Conservation (phyloP, 1,140 invertebrate species). For the Bombus impatiens region DNA sequence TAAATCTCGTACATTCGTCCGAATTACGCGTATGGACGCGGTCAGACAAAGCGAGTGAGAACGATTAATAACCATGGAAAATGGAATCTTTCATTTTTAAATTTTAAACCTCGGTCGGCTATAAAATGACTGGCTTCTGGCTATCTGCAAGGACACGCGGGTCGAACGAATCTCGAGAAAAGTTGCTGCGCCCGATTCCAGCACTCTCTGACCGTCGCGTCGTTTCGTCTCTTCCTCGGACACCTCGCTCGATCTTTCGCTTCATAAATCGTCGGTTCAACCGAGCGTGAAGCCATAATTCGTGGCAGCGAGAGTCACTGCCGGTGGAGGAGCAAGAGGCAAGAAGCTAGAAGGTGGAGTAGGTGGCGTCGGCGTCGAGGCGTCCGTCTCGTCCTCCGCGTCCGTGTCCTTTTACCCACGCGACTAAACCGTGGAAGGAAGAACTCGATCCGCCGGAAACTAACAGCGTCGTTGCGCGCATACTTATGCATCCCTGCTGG, state of each 20-base stretch:
- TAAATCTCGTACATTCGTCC: background rate
- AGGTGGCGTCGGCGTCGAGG: constrained; percentile 51
- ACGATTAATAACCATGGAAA: constrained; percentile 1
- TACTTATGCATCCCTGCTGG: constrained; percentile 39
- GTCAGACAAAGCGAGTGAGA: background rate
- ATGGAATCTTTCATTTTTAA: constrained; percentile 11
- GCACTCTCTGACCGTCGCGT: background rate
- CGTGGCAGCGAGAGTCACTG: constrained; percentile 46
- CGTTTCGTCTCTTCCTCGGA: constrained; percentile 28
- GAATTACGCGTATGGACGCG: background rate
- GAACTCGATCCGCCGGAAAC: constrained; percentile 54
- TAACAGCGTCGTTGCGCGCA: constrained; percentile 31
- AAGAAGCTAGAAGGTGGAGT: background rate
- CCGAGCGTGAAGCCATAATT: constrained; percentile 67
- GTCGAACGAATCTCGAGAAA: constrained; percentile 22
- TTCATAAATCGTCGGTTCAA: constrained; percentile 65
- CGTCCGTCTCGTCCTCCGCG: constrained; percentile 44
- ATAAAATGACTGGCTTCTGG: background rate
- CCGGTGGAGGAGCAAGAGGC: background rate
- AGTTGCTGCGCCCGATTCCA: background rate
- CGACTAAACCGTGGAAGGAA: constrained; percentile 58
- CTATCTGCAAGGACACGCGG: background rate
- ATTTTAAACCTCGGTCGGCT: background rate
- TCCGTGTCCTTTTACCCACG: constrained; percentile 46
- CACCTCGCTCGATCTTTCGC: constrained; percentile 57